A percentile compares a stretch with the other conserved stretches of the same genome.
Evolutionary conservation across 2,888 invertebrate genomes (phyloP).

Genomic region (Volucella inanis): DNA sequence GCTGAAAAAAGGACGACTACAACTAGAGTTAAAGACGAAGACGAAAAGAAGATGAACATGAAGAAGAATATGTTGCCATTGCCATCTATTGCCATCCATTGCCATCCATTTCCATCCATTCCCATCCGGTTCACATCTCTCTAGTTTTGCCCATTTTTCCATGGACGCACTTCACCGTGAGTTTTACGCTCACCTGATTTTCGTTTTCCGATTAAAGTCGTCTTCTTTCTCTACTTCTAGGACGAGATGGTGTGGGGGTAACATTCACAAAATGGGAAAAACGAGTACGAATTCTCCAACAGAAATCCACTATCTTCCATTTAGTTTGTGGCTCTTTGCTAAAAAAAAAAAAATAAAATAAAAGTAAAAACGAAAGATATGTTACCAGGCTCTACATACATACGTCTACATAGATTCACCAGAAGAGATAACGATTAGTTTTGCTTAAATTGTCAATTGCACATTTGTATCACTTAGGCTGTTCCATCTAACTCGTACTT

Average conservation of each 20-base stretch:
- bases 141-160: slow-evolving; percentile 58
- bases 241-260: slow-evolving; percentile 42
- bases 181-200: slow-evolving; percentile 75
- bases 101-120: slow-evolving; percentile 35
- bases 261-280: slow-evolving; percentile 54
- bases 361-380: no score
- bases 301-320: no score
- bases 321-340: no score
- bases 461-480: no score
- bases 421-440: no score
- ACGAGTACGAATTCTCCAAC: slow-evolving; percentile 13
- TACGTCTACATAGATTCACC: no score
- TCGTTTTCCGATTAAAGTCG: slow-evolving; percentile 71
- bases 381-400: no score
- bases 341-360: no score
- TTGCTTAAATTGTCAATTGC: no score
- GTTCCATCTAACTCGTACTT: no score
- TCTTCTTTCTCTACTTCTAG: slow-evolving; percentile 17
- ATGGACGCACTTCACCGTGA: slow-evolving; percentile 73
- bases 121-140: background rate
- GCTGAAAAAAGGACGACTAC: slow-evolving; percentile 40
- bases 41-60: slow-evolving; percentile 22
- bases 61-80: slow-evolving; percentile 69
- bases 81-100: slow-evolving; percentile 46
- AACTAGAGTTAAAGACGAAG: slow-evolving; percentile 11